Conservation (phyloP, 2,113 vertebrate species). For the Sminthopsis crassicaudata region DNA sequence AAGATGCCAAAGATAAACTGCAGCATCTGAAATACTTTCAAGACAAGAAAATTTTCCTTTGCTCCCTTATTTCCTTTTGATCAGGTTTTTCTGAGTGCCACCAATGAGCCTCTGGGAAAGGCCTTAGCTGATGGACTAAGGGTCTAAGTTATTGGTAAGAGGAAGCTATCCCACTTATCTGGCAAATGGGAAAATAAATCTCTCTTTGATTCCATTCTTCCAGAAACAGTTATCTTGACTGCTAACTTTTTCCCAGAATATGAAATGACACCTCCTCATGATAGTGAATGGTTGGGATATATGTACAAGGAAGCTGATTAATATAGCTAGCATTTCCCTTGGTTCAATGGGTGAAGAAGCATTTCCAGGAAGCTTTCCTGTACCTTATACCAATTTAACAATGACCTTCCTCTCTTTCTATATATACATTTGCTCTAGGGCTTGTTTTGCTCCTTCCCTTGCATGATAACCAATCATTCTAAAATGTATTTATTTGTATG, state of each 20-base stretch:
- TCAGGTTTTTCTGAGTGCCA: background rate
- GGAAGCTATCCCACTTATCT: background rate
- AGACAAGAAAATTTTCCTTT: background rate
- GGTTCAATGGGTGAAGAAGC: background rate
- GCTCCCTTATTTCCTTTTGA: background rate
- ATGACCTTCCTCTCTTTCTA: background rate
- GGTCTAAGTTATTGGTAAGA: background rate
- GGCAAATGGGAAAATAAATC: background rate
- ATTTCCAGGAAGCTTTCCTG: background rate
- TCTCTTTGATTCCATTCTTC: background rate
- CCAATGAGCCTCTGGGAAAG: background rate
- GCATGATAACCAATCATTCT: background rate
- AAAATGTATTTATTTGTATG: no score
- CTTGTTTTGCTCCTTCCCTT: background rate
- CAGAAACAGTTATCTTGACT: background rate
- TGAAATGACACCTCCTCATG: background rate
- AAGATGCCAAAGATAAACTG: background rate
- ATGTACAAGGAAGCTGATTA: background rate
- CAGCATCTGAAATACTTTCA: background rate
- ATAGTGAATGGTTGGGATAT: background rate
- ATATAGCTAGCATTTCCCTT: background rate
- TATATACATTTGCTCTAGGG: background rate
- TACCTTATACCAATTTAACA: background rate
- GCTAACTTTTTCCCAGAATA: background rate
- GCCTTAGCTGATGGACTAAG: background rate